These are phyloP conservation scores for Turnix velox DNA, from an alignment of 2,113 vertebrate species.

Conservation along the genomic window DNA sequence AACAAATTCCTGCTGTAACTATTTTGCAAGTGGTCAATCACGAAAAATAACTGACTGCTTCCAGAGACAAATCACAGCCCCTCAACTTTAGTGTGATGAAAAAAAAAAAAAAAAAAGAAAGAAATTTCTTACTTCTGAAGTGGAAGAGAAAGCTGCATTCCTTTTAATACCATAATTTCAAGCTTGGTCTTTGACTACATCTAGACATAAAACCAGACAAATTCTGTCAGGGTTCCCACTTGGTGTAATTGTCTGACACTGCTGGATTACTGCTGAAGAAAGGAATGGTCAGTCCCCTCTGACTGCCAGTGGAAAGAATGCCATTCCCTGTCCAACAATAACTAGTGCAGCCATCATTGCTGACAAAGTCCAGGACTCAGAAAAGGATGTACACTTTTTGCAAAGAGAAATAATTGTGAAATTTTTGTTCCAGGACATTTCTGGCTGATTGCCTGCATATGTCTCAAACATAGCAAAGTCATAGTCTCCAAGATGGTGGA, in stretches of 20 bases:
- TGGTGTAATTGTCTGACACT: not conserved
- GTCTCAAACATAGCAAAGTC: not conserved
- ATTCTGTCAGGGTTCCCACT: not conserved
- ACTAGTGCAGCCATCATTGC: not conserved
- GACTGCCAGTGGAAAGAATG: conserved; percentile 23
- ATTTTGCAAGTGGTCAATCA: not conserved
- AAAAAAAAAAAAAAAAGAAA: too few species aligned
- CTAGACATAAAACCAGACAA: not conserved
- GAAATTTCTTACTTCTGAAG: too few species aligned
- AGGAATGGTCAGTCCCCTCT: not conserved
- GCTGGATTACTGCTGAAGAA: not conserved
- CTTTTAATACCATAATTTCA: not conserved
- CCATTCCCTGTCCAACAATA: not conserved
- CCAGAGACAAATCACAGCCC: not conserved
- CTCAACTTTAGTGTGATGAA: not conserved
- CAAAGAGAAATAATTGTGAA: not conserved
- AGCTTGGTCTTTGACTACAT: not conserved
- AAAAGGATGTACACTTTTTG: not conserved
- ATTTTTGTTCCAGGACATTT: not conserved
- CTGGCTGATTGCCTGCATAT: not conserved
- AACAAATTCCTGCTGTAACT: not conserved
- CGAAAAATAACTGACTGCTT: not conserved
- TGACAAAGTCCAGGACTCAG: not conserved
- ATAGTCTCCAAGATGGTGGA: not conserved
- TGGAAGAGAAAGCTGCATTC: not conserved